Evolutionary conservation across 2,888 invertebrate genomes (phyloP).

Genomic region (Pedicia rivosa): DNA sequence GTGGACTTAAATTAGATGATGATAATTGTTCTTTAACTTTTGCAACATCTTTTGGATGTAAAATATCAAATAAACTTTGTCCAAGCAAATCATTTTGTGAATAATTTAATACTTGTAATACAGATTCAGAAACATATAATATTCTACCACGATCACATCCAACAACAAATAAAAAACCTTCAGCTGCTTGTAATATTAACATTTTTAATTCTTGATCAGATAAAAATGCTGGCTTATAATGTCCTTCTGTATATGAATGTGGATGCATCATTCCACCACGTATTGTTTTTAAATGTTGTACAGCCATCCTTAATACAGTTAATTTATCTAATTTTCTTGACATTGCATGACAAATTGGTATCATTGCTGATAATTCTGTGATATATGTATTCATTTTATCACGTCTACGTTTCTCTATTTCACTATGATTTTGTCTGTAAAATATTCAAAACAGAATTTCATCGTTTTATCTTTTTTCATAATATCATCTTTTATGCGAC

Average conservation of each 20-base stretch:
- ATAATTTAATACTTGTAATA: conserved; percentile 64
- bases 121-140: conserved; percentile 79
- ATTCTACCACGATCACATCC: conserved; percentile 85
- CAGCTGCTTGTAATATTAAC: conserved; percentile 70
- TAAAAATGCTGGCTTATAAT: conserved; percentile 65
- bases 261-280: conserved; percentile 53
- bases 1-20: conserved; percentile 72
- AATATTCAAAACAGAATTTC: too few species aligned
- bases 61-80: conserved; percentile 84
- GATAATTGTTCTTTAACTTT: conserved; percentile 92
- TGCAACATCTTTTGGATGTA: conserved; percentile 87
- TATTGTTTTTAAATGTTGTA: conserved; percentile 75
- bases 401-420: conserved; percentile 84
- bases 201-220: conserved; percentile 77
- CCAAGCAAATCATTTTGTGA: conserved; percentile 75
- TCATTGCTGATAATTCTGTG: conserved; percentile 71
- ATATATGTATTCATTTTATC: conserved; percentile 97
- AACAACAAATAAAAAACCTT: conserved; percentile 82
- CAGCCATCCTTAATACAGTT: conserved; percentile 80
- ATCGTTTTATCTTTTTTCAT: too few species aligned
- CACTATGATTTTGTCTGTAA: conserved; percentile 87
- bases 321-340: conserved; percentile 85
- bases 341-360: conserved; percentile 91
- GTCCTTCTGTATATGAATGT: conserved; percentile 58
- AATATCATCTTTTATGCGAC: too few species aligned